phyloP scores from a whole-genome alignment of 2,797 vertebrate species.

The Naso thynnoides region DNA sequence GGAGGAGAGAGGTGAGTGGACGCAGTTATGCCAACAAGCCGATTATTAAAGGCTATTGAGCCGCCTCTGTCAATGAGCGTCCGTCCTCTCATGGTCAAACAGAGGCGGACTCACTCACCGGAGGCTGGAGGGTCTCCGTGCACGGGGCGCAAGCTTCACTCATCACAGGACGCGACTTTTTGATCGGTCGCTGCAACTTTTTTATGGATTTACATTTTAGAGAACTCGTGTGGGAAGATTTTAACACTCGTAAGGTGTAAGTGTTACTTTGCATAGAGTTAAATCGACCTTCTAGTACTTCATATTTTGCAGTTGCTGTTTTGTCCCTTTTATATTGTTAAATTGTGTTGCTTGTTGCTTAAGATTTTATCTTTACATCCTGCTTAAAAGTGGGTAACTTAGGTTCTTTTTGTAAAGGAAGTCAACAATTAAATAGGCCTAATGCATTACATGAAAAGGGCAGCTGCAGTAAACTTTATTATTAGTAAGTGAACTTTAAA shows the following conservation, averaged over 20 bases:
- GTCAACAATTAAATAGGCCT: background rate
- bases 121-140: conserved; percentile 1
- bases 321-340: background rate
- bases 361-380: background rate
- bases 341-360: background rate
- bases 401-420: background rate
- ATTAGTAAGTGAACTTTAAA: conserved; percentile 39
- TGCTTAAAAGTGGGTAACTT: background rate
- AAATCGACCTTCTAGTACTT: background rate
- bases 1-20: conserved; percentile 60
- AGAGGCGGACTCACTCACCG: conserved; percentile 14
- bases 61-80: conserved; percentile 57
- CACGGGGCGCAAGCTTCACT: background rate
- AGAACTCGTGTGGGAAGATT: background rate
- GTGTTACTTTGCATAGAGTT: background rate
- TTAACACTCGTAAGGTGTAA: background rate
- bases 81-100: conserved; percentile 51
- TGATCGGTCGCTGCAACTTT: conserved; percentile 31
- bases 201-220: conserved; percentile 27
- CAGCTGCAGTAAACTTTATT: conserved; percentile 21
- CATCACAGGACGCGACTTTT: conserved; percentile 11
- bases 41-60: conserved; percentile 78
- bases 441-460: conserved; percentile 11
- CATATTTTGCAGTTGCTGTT: background rate
- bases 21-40: conserved; percentile 77